Conservation (phyloP, 2,888 invertebrate genomes). For the Parnassius apollo region DNA sequence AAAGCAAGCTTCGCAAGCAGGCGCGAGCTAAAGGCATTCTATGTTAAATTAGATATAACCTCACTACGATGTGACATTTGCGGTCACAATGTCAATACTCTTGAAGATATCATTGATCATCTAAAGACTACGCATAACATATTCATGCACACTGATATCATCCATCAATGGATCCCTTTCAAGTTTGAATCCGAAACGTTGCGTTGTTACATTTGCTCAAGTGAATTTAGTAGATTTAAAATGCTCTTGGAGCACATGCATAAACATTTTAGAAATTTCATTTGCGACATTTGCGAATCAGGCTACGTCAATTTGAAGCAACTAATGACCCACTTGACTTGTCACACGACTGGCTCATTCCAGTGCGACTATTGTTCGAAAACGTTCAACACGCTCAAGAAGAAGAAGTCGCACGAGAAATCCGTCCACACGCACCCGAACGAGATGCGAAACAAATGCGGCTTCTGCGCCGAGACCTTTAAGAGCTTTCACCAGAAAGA, state of each 20-base stretch:
- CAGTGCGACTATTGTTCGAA: conserved; percentile 59
- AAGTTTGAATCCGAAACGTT: conserved; percentile 41
- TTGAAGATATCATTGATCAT: background rate
- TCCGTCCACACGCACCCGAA: conserved; percentile 54
- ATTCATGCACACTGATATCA: conserved; percentile 30
- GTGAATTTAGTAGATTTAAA: conserved; percentile 35
- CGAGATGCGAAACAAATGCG: conserved; percentile 42
- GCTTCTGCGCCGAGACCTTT: conserved; percentile 44
- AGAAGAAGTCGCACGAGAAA: conserved; percentile 58
- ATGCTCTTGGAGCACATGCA: conserved; percentile 47
- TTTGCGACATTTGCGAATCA: conserved; percentile 42
- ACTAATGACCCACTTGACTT: conserved; percentile 31
- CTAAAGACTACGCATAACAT: background rate
- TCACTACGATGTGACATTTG: conserved; percentile 50
- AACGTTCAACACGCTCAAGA: conserved; percentile 53
- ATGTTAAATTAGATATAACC: conserved; percentile 54
- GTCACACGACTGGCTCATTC: conserved; percentile 42
- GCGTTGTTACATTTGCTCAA: conserved; percentile 35
- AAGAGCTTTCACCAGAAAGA: conserved; percentile 41
- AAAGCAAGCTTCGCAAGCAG: background rate
- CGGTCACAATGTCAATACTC: conserved; percentile 28
- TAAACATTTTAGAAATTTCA: conserved; percentile 44
- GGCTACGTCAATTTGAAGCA: conserved; percentile 44
- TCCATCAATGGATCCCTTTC: conserved; percentile 49
- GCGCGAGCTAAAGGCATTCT: conserved; percentile 27